Evolutionary conservation across 2,888 invertebrate species (phyloP), one percentile per base, ranked within the genome.

Genomic region (Boloria selene): DNA sequence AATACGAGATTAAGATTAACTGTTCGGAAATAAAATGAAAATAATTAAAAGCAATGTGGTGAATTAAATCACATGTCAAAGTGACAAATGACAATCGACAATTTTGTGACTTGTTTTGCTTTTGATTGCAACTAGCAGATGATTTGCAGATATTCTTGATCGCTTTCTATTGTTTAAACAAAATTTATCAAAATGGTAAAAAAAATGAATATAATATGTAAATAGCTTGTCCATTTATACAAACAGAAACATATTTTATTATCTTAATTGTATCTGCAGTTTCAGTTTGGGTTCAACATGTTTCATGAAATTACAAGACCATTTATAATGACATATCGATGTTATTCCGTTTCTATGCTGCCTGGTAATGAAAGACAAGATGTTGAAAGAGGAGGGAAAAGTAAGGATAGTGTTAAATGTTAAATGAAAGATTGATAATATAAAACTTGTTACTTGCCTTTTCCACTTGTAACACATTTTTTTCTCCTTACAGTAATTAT

Each of bases 351-450:
- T 1, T 97, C 98, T 13, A 98, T 99, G 98, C 88, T 98, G 61
- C 98, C 98, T 51, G 98, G 98, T 60, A 97, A 97, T 82, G 98
- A 98, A 80, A 93, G 98, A 64, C 96, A 97, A 78, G 98, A 98
- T 85, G 98, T 99, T 4, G 98, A 99, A 91, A 94, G 96, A 78
- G 98, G 99, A 77, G 98, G 98, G 75, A 99, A 99, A 95, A 98
- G 98, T 98, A 93, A 92, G 93, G 50, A 13, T 38, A 38, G 7
- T 38, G 31, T 38, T 7, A 38, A 38, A 38, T 55, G 4, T 53
- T 14, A 26, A 6, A 42, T 18, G 18, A 42, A 49, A 4, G 54
- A 50, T 62, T 13, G 47, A 47, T 61, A 38, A 10, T 10, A 38
- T 38, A 38, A 38, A 38, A 38, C 31, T 10, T 38, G 31, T 6